phyloP scores from a whole-genome alignment of 2,888 invertebrate species.

The Apodemia mormo region DNA sequence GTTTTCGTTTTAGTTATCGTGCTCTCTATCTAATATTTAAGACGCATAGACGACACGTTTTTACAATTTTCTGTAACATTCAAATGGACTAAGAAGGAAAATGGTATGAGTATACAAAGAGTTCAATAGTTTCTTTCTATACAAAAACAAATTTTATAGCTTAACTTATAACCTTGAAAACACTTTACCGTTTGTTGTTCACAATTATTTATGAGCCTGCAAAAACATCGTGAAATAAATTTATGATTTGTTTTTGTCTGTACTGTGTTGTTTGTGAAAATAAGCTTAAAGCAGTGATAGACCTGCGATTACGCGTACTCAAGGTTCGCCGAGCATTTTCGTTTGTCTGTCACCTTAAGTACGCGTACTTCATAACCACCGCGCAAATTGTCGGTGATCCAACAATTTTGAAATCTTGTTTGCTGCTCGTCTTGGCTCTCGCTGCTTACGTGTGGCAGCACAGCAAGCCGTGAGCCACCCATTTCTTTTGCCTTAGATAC shows the following conservation, averaged over 20 bases:
- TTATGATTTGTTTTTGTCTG: slow-evolving; percentile 3
- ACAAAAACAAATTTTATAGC: no score
- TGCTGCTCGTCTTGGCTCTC: not conserved
- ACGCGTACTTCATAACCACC: not conserved
- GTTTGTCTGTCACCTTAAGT: not conserved
- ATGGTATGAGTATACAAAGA: no score
- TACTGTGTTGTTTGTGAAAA: no score
- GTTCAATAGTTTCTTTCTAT: no score
- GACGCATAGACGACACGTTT: no score
- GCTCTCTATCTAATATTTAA: no score
- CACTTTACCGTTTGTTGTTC: not conserved
- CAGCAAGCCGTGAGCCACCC: not conserved
- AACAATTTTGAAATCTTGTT: not conserved
- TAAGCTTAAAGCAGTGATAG: not conserved
- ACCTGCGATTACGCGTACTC: not conserved
- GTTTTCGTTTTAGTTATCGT: no score
- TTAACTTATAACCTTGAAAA: no score
- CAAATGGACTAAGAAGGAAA: no score
- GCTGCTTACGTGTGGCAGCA: not conserved
- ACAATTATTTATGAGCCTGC: not conserved
- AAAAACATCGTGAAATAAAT: slow-evolving; percentile 1
- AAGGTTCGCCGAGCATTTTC: not conserved
- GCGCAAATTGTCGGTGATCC: not conserved
- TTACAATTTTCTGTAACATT: no score
- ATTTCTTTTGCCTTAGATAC: no score